Base-by-base conservation (phyloP, 2,113 vertebrate genomes). In the Pygoscelis adeliae region DNA sequence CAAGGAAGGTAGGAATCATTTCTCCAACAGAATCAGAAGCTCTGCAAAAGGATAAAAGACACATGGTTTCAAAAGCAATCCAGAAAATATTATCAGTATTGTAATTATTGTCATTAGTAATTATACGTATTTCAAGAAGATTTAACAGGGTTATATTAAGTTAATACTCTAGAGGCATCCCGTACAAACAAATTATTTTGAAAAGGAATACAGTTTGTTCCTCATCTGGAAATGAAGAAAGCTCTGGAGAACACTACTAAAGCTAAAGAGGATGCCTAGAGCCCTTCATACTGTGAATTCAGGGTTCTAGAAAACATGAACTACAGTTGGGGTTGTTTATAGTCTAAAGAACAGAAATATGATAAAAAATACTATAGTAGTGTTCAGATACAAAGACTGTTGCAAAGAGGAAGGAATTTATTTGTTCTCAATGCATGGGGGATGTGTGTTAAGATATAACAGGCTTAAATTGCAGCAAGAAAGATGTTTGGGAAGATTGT, bases 1-100 rank as follows among this genome's bases (percentile, higher is more conserved):
- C 98, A n/a, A 98, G 97, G 96, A 98, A 98, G 22, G 97, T n/a
- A 8, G 98, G 98, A 89, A 97, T 83, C 70, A 97, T 95, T 81
- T 98, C 98, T 65, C 98, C 98, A 10, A 96, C 95, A 13, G 97
- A 96, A 95, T 98, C 98, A 78, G 97, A 38, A 61, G 96, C 85
- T 83, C 98, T 98, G 96, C 63, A 79, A 87, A 91, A 83, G 20
- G 72, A 83, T 59, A 94, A 87, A 73, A 82, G 34, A 15, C 25
- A 90, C 13, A 42, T 6, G 20, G 10, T 74, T 85, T 65, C 36
- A 22, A 89, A 87, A 93, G 29, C 23, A 56, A 55, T 69, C 20
- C 76, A 74, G 74, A 90, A 71, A 91, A 90, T 42, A 76, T 34
- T 81, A 55, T 30, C 56, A 72, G 21, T 58, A 70, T 73, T 81